Evolutionary conservation across 2,797 vertebrate genomes (phyloP).

Genomic region (Schizothorax lantsangensis): DNA sequence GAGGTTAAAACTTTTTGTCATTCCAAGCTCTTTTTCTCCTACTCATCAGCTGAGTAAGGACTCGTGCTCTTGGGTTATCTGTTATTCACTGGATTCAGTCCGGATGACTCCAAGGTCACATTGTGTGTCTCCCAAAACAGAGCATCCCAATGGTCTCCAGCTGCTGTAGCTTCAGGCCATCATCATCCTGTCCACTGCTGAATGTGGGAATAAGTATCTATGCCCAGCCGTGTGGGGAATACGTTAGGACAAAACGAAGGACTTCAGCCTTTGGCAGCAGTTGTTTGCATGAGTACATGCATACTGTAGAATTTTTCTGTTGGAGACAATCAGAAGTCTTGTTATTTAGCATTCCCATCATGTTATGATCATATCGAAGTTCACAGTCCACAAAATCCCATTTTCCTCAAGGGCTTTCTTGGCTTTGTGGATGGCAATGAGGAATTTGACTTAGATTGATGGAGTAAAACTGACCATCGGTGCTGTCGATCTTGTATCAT

Average conservation of each 20-base stretch:
- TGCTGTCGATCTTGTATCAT: not conserved
- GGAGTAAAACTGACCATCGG: not conserved
- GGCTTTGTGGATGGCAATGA: not conserved
- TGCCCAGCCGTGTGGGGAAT: conserved; percentile 4
- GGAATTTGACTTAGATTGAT: not conserved
- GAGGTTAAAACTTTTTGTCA: conserved; percentile 21
- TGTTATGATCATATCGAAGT: not conserved
- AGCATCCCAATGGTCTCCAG: conserved; percentile 10
- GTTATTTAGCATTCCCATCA: not conserved
- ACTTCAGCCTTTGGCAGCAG: not conserved
- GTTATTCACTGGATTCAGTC: conserved; percentile 28
- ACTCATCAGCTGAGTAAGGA: not conserved
- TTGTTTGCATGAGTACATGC: not conserved
- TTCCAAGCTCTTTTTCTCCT: not conserved
- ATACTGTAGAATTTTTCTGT: not conserved
- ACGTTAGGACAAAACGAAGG: not conserved
- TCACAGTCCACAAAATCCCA: not conserved
- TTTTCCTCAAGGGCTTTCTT: not conserved
- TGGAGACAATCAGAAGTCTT: not conserved
- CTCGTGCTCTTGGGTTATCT: conserved; percentile 11
- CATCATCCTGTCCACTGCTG: conserved; percentile 19
- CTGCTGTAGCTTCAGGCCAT: conserved; percentile 28
- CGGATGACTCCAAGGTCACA: conserved; percentile 26
- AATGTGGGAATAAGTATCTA: not conserved
- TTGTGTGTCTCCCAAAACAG: conserved; percentile 14